Conservation (phyloP, 2,797 vertebrate species). For the Anomalospiza imberbis region DNA sequence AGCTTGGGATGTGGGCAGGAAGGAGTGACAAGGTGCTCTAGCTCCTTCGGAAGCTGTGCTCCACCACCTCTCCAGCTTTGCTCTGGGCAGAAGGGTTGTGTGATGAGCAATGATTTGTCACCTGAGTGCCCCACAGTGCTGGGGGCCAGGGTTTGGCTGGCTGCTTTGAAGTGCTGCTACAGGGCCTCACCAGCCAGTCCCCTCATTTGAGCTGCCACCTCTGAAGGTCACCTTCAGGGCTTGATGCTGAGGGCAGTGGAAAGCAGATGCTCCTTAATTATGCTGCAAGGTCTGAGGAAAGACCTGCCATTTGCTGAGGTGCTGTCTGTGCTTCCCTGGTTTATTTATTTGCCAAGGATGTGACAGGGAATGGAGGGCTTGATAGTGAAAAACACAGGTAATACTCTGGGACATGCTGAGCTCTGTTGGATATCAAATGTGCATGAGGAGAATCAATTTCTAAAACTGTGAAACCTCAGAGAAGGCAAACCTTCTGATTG, state of each 20-base stretch:
- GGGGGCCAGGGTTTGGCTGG: not conserved
- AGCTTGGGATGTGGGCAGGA: not conserved
- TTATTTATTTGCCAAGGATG: not conserved
- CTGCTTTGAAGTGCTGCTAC: not conserved
- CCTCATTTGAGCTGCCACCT: not conserved
- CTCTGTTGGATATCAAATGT: not conserved
- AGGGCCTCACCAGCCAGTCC: not conserved
- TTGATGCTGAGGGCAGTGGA: not conserved
- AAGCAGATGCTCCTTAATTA: not conserved
- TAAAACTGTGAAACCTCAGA: not conserved
- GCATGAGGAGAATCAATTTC: not conserved
- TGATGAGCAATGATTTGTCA: not conserved
- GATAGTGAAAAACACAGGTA: not conserved
- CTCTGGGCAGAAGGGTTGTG: not conserved
- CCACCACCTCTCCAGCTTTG: not conserved
- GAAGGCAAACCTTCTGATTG: not conserved
- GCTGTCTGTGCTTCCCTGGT: not conserved
- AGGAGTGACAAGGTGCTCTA: not conserved
- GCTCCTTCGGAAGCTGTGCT: not conserved
- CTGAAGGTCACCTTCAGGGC: slow-evolving; percentile 1
- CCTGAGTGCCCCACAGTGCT: not conserved
- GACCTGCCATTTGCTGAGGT: not conserved
- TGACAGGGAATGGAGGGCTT: not conserved
- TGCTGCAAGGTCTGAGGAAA: not conserved
- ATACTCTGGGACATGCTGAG: not conserved